Evolutionary conservation across 2,888 invertebrate species (phyloP), one percentile per base, ranked within the genome.

Genomic region (Cryptophagus acutangulus): DNA sequence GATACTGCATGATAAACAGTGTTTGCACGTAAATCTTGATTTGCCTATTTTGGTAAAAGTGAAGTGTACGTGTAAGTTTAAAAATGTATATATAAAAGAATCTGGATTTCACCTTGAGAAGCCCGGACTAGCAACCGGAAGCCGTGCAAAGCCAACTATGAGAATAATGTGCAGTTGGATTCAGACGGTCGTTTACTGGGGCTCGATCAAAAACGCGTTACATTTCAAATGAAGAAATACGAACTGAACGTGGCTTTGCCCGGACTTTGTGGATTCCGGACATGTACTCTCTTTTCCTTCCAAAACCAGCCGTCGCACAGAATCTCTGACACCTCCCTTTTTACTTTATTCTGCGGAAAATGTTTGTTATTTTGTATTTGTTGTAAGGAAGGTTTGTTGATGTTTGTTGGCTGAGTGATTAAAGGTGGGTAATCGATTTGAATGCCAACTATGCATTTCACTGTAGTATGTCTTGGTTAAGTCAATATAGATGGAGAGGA

Each of bases 151-250:
- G 51, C 55, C 51, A 50, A 51, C 49, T 51, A 46, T 42, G 47
- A 42, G 48, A 55, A 51, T 49, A n/a, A n/a, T 10, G 53, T 52
- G 54, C 50, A 51, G 46, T 36, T 49, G 44, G 52, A 54, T 54
- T 58, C 60, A 55, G 55, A 59, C 55, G 54, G 54, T 57, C 53
- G 56, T 58, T n/a, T n/a, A n/a, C n/a, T n/a, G n/a, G 54, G 55
- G 59, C 63, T 65, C 64, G 65, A 65, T 66, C 66, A 66, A 66
- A 65, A 65, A 65, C 63, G 60, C 66, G 63, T 66, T 66, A 64
- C 60, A 63, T 62, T 61, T 62, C 62, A 63, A 63, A 65, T 65
- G 64, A 63, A 64, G 63, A 64, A 63, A 61, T 61, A 62, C 55
- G 55, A 50, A 58, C 55, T 52, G 59, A 55, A 51, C 55, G 43